Base-by-base conservation (phyloP, 2,113 vertebrate species). In the Synodontis membranacea region DNA sequence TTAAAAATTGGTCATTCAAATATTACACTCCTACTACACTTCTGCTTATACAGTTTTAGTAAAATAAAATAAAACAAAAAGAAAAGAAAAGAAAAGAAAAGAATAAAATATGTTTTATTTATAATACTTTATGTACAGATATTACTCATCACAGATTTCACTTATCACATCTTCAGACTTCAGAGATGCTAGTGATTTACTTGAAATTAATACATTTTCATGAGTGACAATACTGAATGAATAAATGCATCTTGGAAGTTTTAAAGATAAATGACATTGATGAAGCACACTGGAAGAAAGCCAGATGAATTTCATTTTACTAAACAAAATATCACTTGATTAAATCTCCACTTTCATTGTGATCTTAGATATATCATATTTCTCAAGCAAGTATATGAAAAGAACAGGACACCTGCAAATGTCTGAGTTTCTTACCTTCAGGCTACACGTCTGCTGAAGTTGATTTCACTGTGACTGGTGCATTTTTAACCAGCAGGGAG, bases 361-460 rank as follows among this genome's bases (percentile, higher is more conserved):
- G 48, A 56, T n/a, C 62, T 50, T 39, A 12, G 42, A 76, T 50
- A 44, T 83, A 21, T 37, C 25, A 76, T 23, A 76, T n/a, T 75
- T 76, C 37, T 15, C 31, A 46, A 85, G 56, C 74, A 39, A 58
- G 50, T 64, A 37, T 50, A 15, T 64, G 83, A 39, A 48, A 84
- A 19, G 37, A 72, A 82, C 34, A 56, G 42, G 19, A 70, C 28
- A 78, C 54, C 31, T 50, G 76, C 52, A 62, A 48, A 76, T 42
- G 87, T 58, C 42, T 56, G 64, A 70, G 56, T 44, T 12, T 78
- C 88, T 85, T 89, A 89, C 88, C 86, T 87, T 64, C 58, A 76
- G 46, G 75, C 75, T n/a, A 56, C 37, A 60, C n/a, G 85, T 68
- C 48, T 86, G 62, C 82, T 84, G 83, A 80, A 44, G 78, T 6